Base-by-base conservation (phyloP, 1,140 invertebrate species). In the Rhynchophorus ferrugineus region DNA sequence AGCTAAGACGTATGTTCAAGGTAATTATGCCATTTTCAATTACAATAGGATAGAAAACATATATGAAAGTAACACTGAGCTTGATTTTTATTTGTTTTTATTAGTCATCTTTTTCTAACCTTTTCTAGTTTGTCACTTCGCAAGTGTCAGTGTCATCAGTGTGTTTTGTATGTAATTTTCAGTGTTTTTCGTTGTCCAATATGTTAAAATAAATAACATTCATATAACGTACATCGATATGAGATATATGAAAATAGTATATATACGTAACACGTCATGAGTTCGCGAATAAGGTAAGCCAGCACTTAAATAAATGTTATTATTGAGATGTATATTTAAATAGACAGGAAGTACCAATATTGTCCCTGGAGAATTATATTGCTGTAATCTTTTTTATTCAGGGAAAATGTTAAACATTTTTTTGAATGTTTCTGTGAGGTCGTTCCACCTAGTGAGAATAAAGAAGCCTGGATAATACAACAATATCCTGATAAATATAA, bases 341-440 rank as follows among this genome's bases (percentile, higher is more conserved):
- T 22, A 1, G 16, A 20, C 38, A 18, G 18, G 38, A 41, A 20
- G 13, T n/a, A 17, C 11, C 9, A 2, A 3, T 29, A 14, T 44
- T 24, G 14, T 9, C 19, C 5, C 13, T 7, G 11, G n/a, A 33
- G 20, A 44, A 44, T 11, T 24, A 16, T 6, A 29, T 13, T 24
- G 16, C 13, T 29, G 1, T 34, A 35, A 17, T 36, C 17, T 3
- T 1, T 19, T 37, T 9, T 43, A 49, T 45, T 11, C 59, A 91
- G 88, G 72, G 82, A 85, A 61, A 84, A 88, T 74, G 84, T 87
- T 22, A 80, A 80, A 60, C 82, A 81, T 69, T 72, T 90, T 52
- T 89, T 87, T 72, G 86, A 90, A 72, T 83, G 87, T 69, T 91
- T 89, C 65, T 85, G 84, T 65, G 87, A 90, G 76, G 78, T 90